Evolutionary conservation across 2,113 vertebrate genomes (phyloP), one percentile per base, ranked within the genome.

Genomic region (Corythornis madagascariensis): DNA sequence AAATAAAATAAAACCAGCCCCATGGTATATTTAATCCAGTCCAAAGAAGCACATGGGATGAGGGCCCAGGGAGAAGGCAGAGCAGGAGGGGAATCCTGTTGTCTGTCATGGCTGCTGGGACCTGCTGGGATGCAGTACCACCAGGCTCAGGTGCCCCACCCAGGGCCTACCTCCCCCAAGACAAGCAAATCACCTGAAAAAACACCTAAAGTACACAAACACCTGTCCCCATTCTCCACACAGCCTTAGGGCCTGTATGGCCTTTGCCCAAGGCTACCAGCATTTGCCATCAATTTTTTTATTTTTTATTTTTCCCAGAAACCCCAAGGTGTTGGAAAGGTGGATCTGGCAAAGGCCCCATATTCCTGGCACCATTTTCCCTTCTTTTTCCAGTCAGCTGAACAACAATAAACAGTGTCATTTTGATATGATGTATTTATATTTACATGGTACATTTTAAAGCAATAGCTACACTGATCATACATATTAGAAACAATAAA

Each of bases 401-500:
- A 94, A 75, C 56, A 12, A 90, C 31, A 78, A 63, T 16, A 56
- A 84, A 64, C 88, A 8, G 56, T 81, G 28, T 76, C 2, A 7
- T 83, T 97, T 97, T 95, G 95, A 97, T 98, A 98, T 97, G 97
- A 98, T 97, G 97, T 98, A 97, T 98, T 98, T 97, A 86, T 99
- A 98, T 99, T 99, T 99, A 99, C 98, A 99, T 94, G 97, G 98
- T 98, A 98, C 98, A 97, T 97, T 97, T 98, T 97, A 98, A 98
- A 98, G 98, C 98, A 98, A 98, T 97, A 98, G 98, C 98, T 99
- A 98, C 98, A 98, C 98, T 98, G 98, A 98, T 98, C 97, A 98
- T 98, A 99, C 98, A 98, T 98, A 98, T 99, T 99, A 98, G 98
- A 99, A 99, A 99, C 98, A 98, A 99, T 98, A 98, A 99, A 98